Evolutionary conservation across 2,113 vertebrate genomes (phyloP).

Genomic region (Electrona antarctica): DNA sequence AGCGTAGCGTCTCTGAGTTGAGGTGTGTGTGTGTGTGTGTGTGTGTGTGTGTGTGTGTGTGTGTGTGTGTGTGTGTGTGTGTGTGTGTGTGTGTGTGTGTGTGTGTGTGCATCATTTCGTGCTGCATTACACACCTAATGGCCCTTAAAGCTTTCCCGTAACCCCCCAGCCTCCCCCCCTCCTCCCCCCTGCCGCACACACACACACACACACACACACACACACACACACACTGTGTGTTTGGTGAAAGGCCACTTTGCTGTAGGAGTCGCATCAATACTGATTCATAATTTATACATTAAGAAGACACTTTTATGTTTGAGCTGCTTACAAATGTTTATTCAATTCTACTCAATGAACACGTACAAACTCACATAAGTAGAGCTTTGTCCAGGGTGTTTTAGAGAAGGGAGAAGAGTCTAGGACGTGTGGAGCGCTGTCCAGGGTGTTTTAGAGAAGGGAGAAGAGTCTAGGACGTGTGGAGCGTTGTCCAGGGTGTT

Average conservation of each 20-base stretch:
- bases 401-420: too few relatives aligned
- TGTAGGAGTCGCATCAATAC: too few relatives aligned
- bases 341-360: too few relatives aligned
- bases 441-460: too few relatives aligned
- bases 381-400: background rate
- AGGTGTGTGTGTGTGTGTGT: background rate
- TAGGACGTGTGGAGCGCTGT: too few relatives aligned
- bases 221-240: background rate
- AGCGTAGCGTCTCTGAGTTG: background rate
- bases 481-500: background rate
- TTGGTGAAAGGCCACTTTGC: too few relatives aligned
- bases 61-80: background rate
- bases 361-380: background rate
- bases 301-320: too few relatives aligned
- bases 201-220: background rate
- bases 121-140: slow-evolving; percentile 29
- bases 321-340: too few relatives aligned
- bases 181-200: background rate
- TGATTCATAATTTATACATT: too few relatives aligned
- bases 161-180: background rate
- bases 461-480: too few relatives aligned
- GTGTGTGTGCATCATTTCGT: too few relatives aligned
- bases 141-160: background rate
- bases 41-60: background rate
- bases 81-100: background rate